These are phyloP conservation scores for Ploceus nigricollis DNA, from an alignment of 2,113 vertebrate species.

Conservation along the genomic window DNA sequence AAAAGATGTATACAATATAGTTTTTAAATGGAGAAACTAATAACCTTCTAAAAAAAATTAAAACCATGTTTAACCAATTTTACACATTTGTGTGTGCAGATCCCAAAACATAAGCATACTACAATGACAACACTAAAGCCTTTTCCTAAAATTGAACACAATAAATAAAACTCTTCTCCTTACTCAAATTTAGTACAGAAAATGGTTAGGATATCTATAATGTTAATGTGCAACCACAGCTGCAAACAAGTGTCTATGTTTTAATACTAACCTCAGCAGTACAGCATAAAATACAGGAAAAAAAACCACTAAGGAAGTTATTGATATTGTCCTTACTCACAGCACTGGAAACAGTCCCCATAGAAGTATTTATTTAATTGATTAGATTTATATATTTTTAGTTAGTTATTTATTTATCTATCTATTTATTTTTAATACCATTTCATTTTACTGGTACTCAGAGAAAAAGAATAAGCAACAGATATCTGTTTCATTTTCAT, in stretches of 20 bases:
- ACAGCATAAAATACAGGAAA: neutral
- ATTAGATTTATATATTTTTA: neutral
- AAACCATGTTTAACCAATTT: neutral
- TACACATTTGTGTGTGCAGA: neutral
- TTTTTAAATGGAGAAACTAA: neutral
- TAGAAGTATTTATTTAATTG: neutral
- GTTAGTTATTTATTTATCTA: neutral
- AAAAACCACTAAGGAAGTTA: neutral
- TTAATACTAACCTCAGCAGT: neutral
- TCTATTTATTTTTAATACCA: neutral
- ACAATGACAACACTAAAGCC: neutral
- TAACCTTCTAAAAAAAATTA: neutral
- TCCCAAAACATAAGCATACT: neutral
- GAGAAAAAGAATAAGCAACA: neutral
- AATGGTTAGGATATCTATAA: neutral
- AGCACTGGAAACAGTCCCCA: neutral
- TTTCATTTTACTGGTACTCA: neutral
- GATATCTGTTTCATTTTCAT: neutral
- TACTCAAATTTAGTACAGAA: neutral
- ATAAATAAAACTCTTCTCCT: neutral
- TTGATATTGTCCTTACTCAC: neutral
- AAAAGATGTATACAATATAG: neutral
- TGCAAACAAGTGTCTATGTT: neutral
- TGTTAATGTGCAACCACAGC: neutral
- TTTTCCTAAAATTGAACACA: neutral